Evolutionary conservation across 1,140 invertebrate genomes (phyloP), one percentile per base, ranked within the genome.

Genomic region (Drosophila micromelanica): DNA sequence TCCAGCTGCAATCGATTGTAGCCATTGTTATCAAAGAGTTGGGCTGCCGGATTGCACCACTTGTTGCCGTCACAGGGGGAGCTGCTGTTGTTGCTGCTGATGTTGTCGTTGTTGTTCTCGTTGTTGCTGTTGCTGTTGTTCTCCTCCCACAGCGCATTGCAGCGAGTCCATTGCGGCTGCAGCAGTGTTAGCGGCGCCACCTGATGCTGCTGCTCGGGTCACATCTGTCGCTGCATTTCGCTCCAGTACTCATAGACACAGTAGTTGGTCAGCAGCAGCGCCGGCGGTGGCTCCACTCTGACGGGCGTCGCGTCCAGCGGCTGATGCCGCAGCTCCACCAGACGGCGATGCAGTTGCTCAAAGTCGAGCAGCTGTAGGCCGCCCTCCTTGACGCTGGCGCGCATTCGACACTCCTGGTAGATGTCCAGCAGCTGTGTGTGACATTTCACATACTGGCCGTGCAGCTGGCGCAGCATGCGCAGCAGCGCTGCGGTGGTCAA

Each of bases 271-370:
- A 78, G 35, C 37, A 76, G 17, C 38, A 80, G 37, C 20, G 46
- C n/a, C 37, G 49, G 79, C 4, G 67, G 67, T 13, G 69, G 72
- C 6, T 76, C 64, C 17, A 90, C 76, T 95, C 94, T 5, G 95
- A 95, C 93, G 94, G 95, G 87, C 95, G 96, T 73, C 95, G 96
- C 76, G 96, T 96, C 3, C 20, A 20, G 2, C 2, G 42, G 1
- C 7, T 13, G 11, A 0, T 32, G 37, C n/a, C 27, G 27, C 17
- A 78, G 45, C 5, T 12, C n/a, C 7, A 69, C 5, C 2, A 79
- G 6, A 0, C 76, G 27, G 0, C 38, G 9, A 23, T 79, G 61
- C 1, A 79, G 49, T 5, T 27, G 13, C 17, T 55, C 17, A 23
- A 79, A 79, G 12, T 63, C 59, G 37, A 79, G 23, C 6, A 80